Base-by-base conservation (phyloP, 2,888 invertebrate species). In the Abrostola tripartita region DNA sequence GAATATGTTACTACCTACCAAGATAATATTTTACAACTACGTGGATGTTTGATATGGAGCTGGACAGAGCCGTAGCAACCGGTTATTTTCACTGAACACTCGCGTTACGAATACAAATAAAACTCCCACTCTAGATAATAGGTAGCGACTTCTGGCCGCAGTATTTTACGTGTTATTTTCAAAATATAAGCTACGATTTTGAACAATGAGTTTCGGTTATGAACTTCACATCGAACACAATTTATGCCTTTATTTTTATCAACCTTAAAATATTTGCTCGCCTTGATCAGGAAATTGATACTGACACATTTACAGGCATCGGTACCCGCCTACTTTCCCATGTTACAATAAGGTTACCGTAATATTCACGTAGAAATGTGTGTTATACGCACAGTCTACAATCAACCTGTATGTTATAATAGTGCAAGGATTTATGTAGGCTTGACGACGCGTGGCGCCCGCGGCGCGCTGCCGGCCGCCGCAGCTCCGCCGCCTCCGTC, bases 341-440 rank as follows among this genome's bases (percentile, higher is more conserved):
- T 14, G 14, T 10, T 24, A 47, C 44, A 47, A 47, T 24, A 24
- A 24, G 14, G 14, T 47, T 2, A 4, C 4, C 24, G 37, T 36
- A 69, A 53, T 58, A 60, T 57, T 60, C 56, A 35, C 37, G 37
- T 24, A n/a, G n/a, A n/a, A n/a, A 56, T 36, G 24, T 62, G 61
- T 61, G 61, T 41, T 68, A 59, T 55, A 55, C 40, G 55, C 57
- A 56, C 68, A 49, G 66, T 64, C 65, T 52, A 62, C 42, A 56
- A 58, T 67, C 61, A 54, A 57, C 53, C 61, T 61, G 61, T 50
- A 67, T 70, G 65, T 66, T 55, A 71, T 60, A 70, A 69, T 67
- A 67, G 67, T 70, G 62, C 62, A 38, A 71, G 68, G 74, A 83
- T 83, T 81, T 77, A 83, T 81, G 81, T 67, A 57, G 66, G 76